A percentile compares a stretch with the other conserved stretches of the same genome.
These are phyloP conservation scores for Sitophilus oryzae DNA, from an alignment of 1,140 invertebrate species.

Conservation along the genomic window DNA sequence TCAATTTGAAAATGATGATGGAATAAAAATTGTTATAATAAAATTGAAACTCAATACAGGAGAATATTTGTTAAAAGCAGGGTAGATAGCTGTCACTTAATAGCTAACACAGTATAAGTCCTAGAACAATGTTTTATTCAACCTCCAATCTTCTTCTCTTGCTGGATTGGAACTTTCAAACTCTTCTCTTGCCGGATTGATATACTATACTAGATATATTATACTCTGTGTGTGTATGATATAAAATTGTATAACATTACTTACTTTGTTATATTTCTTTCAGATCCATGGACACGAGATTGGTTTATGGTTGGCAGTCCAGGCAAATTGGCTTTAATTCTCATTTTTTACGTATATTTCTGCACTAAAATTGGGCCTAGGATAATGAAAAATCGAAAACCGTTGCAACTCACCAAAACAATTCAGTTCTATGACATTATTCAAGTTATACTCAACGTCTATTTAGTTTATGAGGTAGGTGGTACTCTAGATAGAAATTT, in stretches of 20 bases:
- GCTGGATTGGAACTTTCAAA: too few species aligned
- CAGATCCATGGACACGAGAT: conserved; percentile 76
- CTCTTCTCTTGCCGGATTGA: too few species aligned
- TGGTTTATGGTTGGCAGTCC: conserved; percentile 81
- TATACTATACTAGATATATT: too few species aligned
- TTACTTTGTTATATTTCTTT: conserved; percentile 35
- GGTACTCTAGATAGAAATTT: neutral
- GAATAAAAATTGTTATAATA: too few species aligned
- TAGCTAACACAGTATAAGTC: too few species aligned
- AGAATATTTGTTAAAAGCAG: too few species aligned
- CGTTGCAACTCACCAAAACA: conserved; percentile 69
- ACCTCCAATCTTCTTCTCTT: too few species aligned
- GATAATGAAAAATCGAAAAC: conserved; percentile 80
- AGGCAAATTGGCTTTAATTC: conserved; percentile 66
- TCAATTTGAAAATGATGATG: too few species aligned
- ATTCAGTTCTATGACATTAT: conserved; percentile 77
- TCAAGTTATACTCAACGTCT: conserved; percentile 67
- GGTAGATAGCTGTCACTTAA: too few species aligned
- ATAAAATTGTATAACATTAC: neutral
- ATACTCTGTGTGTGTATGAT: too few species aligned
- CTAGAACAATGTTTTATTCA: too few species aligned
- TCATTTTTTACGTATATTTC: conserved; percentile 73
- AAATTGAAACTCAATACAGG: too few species aligned
- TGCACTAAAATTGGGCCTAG: conserved; percentile 65
- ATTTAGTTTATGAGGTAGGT: conserved; percentile 63